Percentiles rank a stretch among this genome's conserved stretches.
Evolutionary conservation across 1,140 invertebrate species (phyloP).

Genomic region (Hyphantria cunea): DNA sequence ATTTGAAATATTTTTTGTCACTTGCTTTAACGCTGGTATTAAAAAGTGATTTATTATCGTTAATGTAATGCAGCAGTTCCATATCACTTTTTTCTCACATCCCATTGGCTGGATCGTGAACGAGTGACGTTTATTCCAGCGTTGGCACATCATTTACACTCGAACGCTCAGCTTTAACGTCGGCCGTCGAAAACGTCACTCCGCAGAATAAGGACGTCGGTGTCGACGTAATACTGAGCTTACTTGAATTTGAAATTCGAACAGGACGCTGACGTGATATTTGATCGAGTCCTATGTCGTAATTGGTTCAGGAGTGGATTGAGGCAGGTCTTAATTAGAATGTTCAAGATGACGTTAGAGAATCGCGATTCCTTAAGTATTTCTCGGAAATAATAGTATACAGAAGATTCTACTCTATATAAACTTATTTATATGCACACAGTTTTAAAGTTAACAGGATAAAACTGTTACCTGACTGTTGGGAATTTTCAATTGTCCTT

Average conservation of each 20-base stretch:
- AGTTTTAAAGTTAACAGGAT: too few species aligned
- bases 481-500: too few species aligned
- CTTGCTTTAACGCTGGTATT: too few species aligned
- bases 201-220: conserved; percentile 19
- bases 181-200: conserved; percentile 32
- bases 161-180: conserved; percentile 15
- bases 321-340: conserved; percentile 4
- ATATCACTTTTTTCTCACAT: not conserved
- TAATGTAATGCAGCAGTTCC: too few species aligned
- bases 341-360: not conserved
- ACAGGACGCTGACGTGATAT: conserved; percentile 28
- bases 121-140: conserved; percentile 36
- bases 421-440: too few species aligned
- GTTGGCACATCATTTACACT: conserved; percentile 47
- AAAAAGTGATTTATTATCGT: too few species aligned
- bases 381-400: not conserved
- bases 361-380: not conserved
- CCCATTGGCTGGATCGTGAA: conserved; percentile 13
- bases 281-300: conserved; percentile 25
- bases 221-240: conserved; percentile 29
- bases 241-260: conserved; percentile 36
- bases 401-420: too few species aligned
- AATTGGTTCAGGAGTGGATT: conserved; percentile 29
- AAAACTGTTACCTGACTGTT: too few species aligned
- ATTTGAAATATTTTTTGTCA: too few species aligned